Conservation (phyloP, 1,140 invertebrate genomes). For the Adelges cooleyi region DNA sequence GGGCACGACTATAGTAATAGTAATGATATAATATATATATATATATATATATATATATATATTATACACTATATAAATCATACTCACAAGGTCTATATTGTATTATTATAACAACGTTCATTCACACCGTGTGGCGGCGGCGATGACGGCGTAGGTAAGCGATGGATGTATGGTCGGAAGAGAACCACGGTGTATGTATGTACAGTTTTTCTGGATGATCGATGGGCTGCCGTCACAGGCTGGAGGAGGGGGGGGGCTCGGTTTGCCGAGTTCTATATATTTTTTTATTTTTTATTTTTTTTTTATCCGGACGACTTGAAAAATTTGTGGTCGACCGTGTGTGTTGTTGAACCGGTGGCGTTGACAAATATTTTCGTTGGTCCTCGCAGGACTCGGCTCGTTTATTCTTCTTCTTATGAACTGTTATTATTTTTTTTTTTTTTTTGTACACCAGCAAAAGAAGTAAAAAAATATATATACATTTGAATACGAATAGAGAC, state of each 20-base stretch:
- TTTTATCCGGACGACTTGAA: not conserved
- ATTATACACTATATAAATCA: too few species aligned
- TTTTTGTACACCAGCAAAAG: too few species aligned
- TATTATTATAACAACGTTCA: not conserved
- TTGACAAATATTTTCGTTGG: constrained; percentile 26
- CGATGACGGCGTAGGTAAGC: not conserved
- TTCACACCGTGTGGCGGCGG: constrained; percentile 3
- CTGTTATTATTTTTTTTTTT: too few species aligned
- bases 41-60: too few species aligned
- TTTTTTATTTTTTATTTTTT: too few species aligned
- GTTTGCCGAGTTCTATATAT: not conserved
- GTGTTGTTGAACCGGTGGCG: constrained; percentile 1
- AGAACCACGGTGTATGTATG: too few species aligned
- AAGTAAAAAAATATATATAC: not conserved
- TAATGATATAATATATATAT: not conserved
- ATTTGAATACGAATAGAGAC: constrained; percentile 22
- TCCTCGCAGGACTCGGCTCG: not conserved
- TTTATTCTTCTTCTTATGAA: too few species aligned
- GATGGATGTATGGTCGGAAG: not conserved
- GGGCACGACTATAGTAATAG: constrained; percentile 4
- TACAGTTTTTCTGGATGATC: too few species aligned
- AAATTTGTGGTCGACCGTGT: constrained; percentile 21
- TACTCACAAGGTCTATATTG: not conserved
- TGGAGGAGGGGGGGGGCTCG: too few species aligned
- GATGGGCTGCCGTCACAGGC: constrained; percentile 10